Evolutionary conservation across 2,113 vertebrate genomes (phyloP).

Genomic region (zebrafish (Danio rerio)): DNA sequence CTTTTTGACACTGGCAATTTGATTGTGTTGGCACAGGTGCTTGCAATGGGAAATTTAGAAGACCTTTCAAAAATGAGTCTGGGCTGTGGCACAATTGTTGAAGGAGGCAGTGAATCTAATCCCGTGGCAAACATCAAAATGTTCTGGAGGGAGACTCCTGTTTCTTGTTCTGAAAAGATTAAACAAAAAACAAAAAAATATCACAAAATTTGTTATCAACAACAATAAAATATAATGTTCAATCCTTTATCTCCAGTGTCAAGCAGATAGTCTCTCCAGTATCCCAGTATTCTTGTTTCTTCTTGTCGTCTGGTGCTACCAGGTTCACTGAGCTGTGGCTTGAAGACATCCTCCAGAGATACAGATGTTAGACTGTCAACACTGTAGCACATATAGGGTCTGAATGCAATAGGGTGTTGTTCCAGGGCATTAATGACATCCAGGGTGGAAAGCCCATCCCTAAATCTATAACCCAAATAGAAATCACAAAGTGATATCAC

Average conservation of each 20-base stretch:
- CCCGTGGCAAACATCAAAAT: conserved; percentile 7
- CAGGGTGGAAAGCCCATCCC: too few relatives aligned
- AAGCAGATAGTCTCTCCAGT: too few relatives aligned
- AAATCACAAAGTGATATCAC: too few relatives aligned
- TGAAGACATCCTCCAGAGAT: too few relatives aligned
- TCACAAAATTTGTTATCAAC: neutral
- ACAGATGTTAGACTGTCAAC: too few relatives aligned
- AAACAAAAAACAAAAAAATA: neutral
- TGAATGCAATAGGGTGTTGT: too few relatives aligned
- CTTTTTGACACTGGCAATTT: conserved; percentile 13
- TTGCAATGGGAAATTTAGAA: neutral
- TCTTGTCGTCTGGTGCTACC: too few relatives aligned
- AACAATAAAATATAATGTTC: neutral
- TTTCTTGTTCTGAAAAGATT: conserved; percentile 7
- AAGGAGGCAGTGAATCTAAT: conserved; percentile 7
- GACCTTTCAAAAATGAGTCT: neutral
- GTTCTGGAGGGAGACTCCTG: neutral
- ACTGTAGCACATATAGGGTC: too few relatives aligned
- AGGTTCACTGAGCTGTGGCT: too few relatives aligned
- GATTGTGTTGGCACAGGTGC: conserved; percentile 14
- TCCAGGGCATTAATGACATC: too few relatives aligned
- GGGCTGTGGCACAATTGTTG: neutral
- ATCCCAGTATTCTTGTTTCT: too few relatives aligned
- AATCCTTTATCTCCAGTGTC: conserved; percentile 28
- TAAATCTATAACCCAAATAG: too few relatives aligned